Base-by-base conservation (phyloP, 2,113 vertebrate genomes). In the Mixornis gularis region DNA sequence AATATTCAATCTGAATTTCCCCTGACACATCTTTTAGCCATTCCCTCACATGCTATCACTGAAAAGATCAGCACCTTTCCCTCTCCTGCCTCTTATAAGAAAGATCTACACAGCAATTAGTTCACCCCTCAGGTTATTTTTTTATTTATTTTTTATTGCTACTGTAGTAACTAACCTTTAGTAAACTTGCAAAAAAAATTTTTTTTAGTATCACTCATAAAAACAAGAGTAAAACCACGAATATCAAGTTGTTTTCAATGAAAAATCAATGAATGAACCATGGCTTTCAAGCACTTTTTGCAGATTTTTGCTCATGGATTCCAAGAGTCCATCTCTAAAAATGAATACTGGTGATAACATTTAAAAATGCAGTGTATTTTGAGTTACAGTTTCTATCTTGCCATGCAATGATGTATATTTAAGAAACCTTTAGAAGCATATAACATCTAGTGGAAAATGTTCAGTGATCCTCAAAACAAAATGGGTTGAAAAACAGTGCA, bases 21-120 rank as follows among this genome's bases (percentile, higher is more conserved):
- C 7, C 22, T 68, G 30, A n/a, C 2, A 2, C 17, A 17, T 34
- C 21, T 41, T 79, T 71, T 30, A 79, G 7, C 27, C 18, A 25
- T 64, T 83, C 11, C 12, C 12, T 90, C 13, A 13, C 0, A 1
- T 26, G 4, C 13, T 52, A 0, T 30, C 20, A 20, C 49, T 64
- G 44, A 76, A 51, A 16, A 71, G 1, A 51, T 55, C 52, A 79
- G 3, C 15, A 60, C 5, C 4, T 68, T 40, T 40, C 3, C 16
- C 15, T 68, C 21, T 60, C 6, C 36, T 77, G 5, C 3, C 7
- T 32, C 3, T 34, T 24, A 11, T 11, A 19, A 43, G 24, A 38
- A 36, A 32, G 3, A 4, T 64, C 24, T 59, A 29, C 2, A 5
- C 1, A 51, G 18, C 25, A 44, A 24, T 27, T 13, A 34, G 3